These are phyloP conservation scores for Peucedramus taeniatus DNA, from an alignment of 2,113 vertebrate genomes.

Conservation along the genomic window DNA sequence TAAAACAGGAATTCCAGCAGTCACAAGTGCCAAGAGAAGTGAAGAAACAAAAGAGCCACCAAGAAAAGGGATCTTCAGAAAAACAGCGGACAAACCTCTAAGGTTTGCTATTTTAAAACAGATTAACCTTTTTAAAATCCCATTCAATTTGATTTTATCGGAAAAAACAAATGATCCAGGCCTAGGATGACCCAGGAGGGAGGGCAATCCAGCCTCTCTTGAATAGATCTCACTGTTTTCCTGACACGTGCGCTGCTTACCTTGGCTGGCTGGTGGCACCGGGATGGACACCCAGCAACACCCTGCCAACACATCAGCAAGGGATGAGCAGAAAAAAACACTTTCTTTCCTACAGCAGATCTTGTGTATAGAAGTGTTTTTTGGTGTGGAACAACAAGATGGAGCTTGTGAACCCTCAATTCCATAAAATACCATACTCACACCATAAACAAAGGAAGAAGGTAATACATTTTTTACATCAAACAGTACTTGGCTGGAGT, in stretches of 20 bases:
- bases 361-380: accelerated
- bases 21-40: background rate
- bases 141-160: slow-evolving; percentile 1
- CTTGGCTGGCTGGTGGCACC: background rate
- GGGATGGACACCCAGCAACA: background rate
- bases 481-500: background rate
- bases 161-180: background rate
- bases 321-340: background rate
- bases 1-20: background rate
- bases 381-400: background rate
- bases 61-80: background rate
- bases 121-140: background rate
- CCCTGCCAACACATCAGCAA: background rate
- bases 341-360: background rate
- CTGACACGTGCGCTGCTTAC: background rate
- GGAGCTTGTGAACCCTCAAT: background rate
- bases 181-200: background rate
- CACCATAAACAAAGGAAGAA: background rate
- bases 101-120: background rate
- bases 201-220: background rate
- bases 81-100: background rate
- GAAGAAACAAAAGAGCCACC: background rate
- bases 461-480: background rate
- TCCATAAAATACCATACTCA: background rate
- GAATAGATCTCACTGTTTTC: background rate